Conservation (phyloP, 2,888 invertebrate genomes). For the Rhimphoctona megacephalus region DNA sequence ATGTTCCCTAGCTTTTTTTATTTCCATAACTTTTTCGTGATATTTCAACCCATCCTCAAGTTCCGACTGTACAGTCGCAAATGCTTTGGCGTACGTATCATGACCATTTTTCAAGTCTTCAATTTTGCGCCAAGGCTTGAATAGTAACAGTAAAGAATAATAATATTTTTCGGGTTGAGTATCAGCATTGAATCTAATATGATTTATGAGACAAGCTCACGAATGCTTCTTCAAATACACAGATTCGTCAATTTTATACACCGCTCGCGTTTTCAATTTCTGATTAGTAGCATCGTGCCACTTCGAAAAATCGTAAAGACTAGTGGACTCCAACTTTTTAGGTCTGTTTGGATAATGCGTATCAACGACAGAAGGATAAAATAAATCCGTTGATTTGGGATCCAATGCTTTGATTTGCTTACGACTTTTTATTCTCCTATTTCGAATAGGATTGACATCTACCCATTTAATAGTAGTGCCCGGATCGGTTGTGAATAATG, state of each 20-base stretch:
- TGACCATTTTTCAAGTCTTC: conserved; percentile 64
- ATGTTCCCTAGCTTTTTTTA: not conserved
- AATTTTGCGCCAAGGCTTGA: conserved; percentile 67
- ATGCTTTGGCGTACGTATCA: conserved; percentile 66
- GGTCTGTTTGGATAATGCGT: conserved; percentile 67
- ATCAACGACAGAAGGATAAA: conserved; percentile 55
- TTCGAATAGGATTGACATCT: conserved; percentile 43
- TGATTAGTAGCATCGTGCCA: conserved; percentile 62
- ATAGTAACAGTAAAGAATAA: conserved; percentile 64
- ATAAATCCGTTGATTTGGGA: conserved; percentile 62
- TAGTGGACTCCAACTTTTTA: conserved; percentile 41
- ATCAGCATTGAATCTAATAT: conserved; percentile 68
- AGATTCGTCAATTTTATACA: not conserved
- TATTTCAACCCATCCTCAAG: not conserved
- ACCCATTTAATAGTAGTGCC: conserved; percentile 70
- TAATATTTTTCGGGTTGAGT: conserved; percentile 69
- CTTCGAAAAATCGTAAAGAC: conserved; percentile 9
- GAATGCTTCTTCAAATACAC: conserved; percentile 67
- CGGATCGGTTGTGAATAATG: conserved; percentile 77
- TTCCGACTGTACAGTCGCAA: not conserved
- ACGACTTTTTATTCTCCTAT: conserved; percentile 8
- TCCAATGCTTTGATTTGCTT: conserved; percentile 47
- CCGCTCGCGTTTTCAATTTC: conserved; percentile 62
- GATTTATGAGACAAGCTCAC: conserved; percentile 75
- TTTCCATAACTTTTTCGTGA: not conserved